A percentile compares a stretch with the other conserved stretches of the same genome.
Conservation (phyloP, 2,888 invertebrate species). For the Synergus japonicus region DNA sequence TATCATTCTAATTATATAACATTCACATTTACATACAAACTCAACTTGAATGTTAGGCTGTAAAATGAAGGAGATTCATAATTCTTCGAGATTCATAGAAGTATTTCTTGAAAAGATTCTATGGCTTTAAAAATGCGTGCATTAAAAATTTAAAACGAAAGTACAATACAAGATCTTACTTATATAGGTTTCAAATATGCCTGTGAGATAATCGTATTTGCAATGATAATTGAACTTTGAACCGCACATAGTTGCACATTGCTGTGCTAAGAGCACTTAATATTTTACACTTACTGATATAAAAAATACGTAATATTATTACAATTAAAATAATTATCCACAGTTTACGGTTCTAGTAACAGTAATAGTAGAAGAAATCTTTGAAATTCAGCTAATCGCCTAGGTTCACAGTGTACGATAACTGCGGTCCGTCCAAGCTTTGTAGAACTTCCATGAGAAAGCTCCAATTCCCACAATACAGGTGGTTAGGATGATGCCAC, state of each 20-base stretch:
- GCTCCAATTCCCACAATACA: slow-evolving; percentile 89
- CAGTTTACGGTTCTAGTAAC: slow-evolving; percentile 47
- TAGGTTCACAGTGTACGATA: slow-evolving; percentile 90
- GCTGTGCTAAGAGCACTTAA: slow-evolving; percentile 61
- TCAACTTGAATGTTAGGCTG: not conserved
- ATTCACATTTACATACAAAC: not conserved
- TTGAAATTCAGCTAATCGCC: slow-evolving; percentile 50
- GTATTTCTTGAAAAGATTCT: not conserved
- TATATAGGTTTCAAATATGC: not conserved
- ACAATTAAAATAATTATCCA: slow-evolving; percentile 56
- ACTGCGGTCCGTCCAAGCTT: slow-evolving; percentile 89
- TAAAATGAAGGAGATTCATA: not conserved
- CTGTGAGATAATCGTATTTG: not conserved
- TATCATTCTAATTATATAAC: not conserved
- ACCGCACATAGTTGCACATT: slow-evolving; percentile 18
- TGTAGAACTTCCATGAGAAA: slow-evolving; percentile 93
- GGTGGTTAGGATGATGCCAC: slow-evolving; percentile 90
- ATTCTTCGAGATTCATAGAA: not conserved
- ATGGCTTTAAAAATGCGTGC: not conserved
- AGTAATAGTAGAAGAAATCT: slow-evolving; percentile 43
- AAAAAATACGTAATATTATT: slow-evolving; percentile 60
- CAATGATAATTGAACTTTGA: slow-evolving; percentile 18
- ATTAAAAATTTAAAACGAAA: not conserved
- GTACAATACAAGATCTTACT: not conserved
- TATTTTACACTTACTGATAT: slow-evolving; percentile 56